Evolutionary conservation across 2,113 vertebrate genomes (phyloP), one percentile per base, ranked within the genome.

Genomic region (Callithrix jacchus): DNA sequence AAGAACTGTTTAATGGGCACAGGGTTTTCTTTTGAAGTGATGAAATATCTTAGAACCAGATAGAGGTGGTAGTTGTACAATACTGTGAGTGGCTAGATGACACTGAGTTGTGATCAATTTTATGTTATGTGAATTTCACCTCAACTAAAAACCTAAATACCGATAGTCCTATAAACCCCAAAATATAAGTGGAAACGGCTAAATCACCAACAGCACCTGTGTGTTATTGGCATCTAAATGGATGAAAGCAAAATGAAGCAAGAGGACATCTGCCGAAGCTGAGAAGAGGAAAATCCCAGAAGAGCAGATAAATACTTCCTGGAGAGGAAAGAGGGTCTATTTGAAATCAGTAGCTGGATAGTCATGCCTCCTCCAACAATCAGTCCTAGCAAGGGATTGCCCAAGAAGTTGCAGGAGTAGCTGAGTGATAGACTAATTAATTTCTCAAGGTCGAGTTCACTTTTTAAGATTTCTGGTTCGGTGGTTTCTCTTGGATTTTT

Each of bases 361-460:
- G 35, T 1, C 27, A 64, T 16, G 37, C 73, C 42, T 71, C 21
- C 35, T 49, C 79, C 47, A 7, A 30, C 58, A 68, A 4, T 58
- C 12, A 17, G n/a, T 13, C 4, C 1, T 0, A 56, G 12, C 18
- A 82, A 40, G 21, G 27, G 18, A 23, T 23, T 52, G 32, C 77
- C 25, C 70, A 21, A 14, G n/a, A 20, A 71, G 14, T 6, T 52
- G 23, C 25, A 42, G 68, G 35, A 85, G 16, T 12, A 58, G 52
- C 71, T 45, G 56, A 89, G 83, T 17, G 25, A 88, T 27, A 35
- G 40, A 21, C 30, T n/a, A 68, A 94, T 93, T 87, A 82, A 47
- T 87, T 61, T 76, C 84, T 90, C 76, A 87, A 95, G 73, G 91
- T 71, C 54, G 49, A 76, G 89, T 97, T 93, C 56, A 68, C 61